phyloP scores from a whole-genome alignment of 2,113 vertebrate species.

The Phaethon lepturus region DNA sequence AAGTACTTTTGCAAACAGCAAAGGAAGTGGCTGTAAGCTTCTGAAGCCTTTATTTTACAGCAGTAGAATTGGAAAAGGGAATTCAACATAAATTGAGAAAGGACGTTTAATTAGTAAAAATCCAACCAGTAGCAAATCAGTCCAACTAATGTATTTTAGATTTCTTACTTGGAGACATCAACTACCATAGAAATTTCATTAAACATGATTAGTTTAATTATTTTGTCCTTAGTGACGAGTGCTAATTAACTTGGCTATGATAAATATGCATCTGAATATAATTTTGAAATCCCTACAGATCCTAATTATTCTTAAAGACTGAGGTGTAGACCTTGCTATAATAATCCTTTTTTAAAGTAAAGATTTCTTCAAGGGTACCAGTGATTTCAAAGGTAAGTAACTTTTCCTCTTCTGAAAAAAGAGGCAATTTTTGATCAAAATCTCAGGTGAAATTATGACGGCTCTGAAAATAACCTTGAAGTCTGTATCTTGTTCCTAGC shows the following conservation, averaged over 20 bases:
- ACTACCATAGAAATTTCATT: slow-evolving; percentile 63
- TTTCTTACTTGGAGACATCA: slow-evolving; percentile 55
- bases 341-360: slow-evolving; percentile 19
- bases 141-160: slow-evolving; percentile 52
- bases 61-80: background rate
- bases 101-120: slow-evolving; percentile 59
- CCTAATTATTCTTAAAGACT: slow-evolving; percentile 66
- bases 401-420: background rate
- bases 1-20: background rate
- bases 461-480: slow-evolving; percentile 23
- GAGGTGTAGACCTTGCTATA: slow-evolving; percentile 2
- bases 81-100: slow-evolving; percentile 29
- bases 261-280: slow-evolving; percentile 62
- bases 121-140: slow-evolving; percentile 54
- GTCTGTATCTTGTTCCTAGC: background rate
- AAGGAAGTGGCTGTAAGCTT: background rate
- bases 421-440: slow-evolving; percentile 35
- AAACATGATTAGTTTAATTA: slow-evolving; percentile 73
- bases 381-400: background rate
- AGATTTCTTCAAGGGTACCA: slow-evolving; percentile 21
- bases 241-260: slow-evolving; percentile 62
- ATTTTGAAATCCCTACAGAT: slow-evolving; percentile 52
- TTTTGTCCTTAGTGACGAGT: slow-evolving; percentile 54
- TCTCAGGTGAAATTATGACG: slow-evolving; percentile 39
- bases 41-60: slow-evolving; percentile 13